Evolutionary conservation across 2,888 invertebrate species (phyloP).

Genomic region (Physocephala rufipes): DNA sequence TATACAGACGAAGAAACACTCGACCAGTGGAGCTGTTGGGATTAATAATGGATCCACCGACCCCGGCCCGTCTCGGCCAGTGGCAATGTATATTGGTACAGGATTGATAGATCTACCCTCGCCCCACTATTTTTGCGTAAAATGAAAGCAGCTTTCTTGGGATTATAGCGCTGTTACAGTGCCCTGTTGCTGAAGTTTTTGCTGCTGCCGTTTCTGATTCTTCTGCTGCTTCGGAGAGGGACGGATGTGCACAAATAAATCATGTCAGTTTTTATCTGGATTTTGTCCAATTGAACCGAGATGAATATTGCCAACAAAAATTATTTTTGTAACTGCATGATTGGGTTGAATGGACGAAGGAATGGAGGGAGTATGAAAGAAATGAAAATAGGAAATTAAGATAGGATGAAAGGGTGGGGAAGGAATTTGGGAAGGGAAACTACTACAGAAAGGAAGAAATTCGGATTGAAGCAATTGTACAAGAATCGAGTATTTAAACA

Average conservation of each 20-base stretch:
- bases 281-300: conserved; percentile 23
- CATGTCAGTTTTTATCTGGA: conserved; percentile 19
- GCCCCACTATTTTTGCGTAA: too few relatives aligned
- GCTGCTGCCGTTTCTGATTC: neutral
- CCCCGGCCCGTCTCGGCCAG: conserved; percentile 39
- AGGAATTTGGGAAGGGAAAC: neutral
- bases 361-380: too few relatives aligned
- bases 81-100: neutral
- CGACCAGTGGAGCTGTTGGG: conserved; percentile 60
- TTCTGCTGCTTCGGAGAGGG: conserved; percentile 10
- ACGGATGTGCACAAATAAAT: conserved; percentile 29
- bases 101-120: too few relatives aligned
- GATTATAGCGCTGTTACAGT: conserved; percentile 31
- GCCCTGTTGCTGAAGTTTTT: neutral
- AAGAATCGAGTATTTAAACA: too few relatives aligned
- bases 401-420: neutral
- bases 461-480: too few relatives aligned
- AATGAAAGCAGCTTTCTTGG: conserved; percentile 8
- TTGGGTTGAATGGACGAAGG: neutral
- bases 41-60: conserved; percentile 59
- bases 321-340: neutral
- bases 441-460: too few relatives aligned
- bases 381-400: too few relatives aligned
- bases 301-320: conserved; percentile 24
- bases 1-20: conserved; percentile 39